Percentiles rank a stretch among this genome's conserved stretches.
These are phyloP conservation scores for Furcula furcula DNA, from an alignment of 2,888 invertebrate species.

Conservation along the genomic window DNA sequence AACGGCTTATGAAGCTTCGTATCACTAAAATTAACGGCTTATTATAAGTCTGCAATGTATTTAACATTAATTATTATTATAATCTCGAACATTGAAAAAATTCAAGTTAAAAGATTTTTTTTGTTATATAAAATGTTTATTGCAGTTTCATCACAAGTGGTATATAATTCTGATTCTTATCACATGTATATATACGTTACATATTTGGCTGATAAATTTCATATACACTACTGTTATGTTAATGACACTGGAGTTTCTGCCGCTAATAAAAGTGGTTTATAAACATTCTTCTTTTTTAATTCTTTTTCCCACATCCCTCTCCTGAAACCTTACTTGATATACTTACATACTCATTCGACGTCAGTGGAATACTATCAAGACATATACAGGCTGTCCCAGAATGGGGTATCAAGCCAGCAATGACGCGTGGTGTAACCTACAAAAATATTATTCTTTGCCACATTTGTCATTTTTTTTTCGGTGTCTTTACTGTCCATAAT, in stretches of 20 bases:
- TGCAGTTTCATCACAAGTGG: conserved; percentile 21
- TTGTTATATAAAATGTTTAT: conserved; percentile 43
- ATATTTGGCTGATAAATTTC: conserved; percentile 33
- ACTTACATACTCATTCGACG: too few relatives aligned
- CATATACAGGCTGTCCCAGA: too few relatives aligned
- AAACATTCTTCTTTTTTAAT: too few relatives aligned
- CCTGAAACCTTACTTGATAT: too few relatives aligned
- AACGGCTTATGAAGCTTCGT: conserved; percentile 33
- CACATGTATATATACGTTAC: conserved; percentile 36
- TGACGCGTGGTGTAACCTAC: too few relatives aligned
- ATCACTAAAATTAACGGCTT: conserved; percentile 23
- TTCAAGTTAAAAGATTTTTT: conserved; percentile 26
- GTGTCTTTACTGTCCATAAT: too few relatives aligned
- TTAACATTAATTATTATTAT: neutral
- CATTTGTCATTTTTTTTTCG: too few relatives aligned
- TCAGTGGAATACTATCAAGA: too few relatives aligned
- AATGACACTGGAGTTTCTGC: conserved; percentile 63
- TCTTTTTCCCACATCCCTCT: too few relatives aligned
- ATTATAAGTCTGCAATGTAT: neutral
- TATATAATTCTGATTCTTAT: conserved; percentile 26
- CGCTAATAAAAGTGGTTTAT: conserved; percentile 68
- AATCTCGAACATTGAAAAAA: conserved; percentile 7
- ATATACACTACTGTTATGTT: conserved; percentile 53
- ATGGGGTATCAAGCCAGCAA: too few relatives aligned
- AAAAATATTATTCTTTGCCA: too few relatives aligned